Evolutionary conservation across 2,797 vertebrate species (phyloP).

Genomic region (Chrysocyon brachyurus): DNA sequence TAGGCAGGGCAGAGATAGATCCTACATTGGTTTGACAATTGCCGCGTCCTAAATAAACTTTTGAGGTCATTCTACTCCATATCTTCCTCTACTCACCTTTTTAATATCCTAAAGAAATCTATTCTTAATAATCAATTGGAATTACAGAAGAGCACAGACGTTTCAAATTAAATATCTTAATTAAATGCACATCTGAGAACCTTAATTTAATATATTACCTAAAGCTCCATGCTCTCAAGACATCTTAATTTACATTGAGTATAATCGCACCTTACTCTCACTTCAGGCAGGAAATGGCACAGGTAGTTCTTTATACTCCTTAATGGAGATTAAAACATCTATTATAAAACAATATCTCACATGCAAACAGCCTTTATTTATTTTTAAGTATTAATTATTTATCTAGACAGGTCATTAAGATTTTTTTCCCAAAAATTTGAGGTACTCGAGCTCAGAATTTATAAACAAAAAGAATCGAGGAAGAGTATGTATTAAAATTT

Average conservation of each 20-base stretch:
- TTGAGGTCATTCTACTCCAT: not conserved
- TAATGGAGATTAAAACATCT: constrained; percentile 5
- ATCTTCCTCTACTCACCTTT: not conserved
- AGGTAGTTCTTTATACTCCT: not conserved
- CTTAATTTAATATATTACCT: constrained; percentile 80
- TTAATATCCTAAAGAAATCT: constrained; percentile 63
- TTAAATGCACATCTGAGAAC: constrained; percentile 79
- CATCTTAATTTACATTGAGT: constrained; percentile 71
- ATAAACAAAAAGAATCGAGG: constrained; percentile 74
- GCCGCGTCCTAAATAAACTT: not conserved
- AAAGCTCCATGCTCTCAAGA: constrained; percentile 74
- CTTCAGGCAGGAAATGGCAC: not conserved
- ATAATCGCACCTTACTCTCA: not conserved
- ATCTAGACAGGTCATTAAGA: not conserved
- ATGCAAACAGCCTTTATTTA: not conserved
- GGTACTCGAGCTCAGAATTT: not conserved
- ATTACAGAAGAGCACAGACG: constrained; percentile 75
- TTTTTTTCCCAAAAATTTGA: not conserved
- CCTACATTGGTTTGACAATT: not conserved
- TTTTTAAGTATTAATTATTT: not conserved
- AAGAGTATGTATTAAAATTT: constrained; percentile 61
- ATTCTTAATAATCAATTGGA: constrained; percentile 79
- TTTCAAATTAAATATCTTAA: constrained; percentile 82
- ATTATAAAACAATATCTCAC: not conserved
- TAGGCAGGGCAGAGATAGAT: fast-evolving